Conservation (phyloP, 2,888 invertebrate genomes). For the Drosophila rubida region DNA sequence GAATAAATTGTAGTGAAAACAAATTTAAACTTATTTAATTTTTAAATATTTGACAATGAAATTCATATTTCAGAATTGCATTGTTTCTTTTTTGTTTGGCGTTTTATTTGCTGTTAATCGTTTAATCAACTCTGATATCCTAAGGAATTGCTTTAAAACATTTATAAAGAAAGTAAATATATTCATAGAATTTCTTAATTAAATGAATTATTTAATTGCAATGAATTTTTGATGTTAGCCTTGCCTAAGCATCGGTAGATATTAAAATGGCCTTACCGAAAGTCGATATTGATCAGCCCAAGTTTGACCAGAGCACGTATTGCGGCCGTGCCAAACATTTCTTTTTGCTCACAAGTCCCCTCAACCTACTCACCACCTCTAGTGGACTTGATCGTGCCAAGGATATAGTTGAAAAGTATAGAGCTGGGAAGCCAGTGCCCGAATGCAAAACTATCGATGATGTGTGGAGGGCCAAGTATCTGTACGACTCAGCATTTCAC, state of each 20-base stretch:
- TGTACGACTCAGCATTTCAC: slow-evolving; percentile 99
- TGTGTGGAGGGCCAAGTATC: slow-evolving; percentile 95
- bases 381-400: slow-evolving; percentile 90
- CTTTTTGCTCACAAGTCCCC: slow-evolving; percentile 95
- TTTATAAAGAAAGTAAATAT: too few relatives aligned
- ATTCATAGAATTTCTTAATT: too few relatives aligned
- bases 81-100: too few relatives aligned
- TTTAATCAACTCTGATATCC: too few relatives aligned
- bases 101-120: too few relatives aligned
- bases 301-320: slow-evolving; percentile 96
- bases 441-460: slow-evolving; percentile 90
- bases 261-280: slow-evolving; percentile 54
- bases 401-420: slow-evolving; percentile 91
- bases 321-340: slow-evolving; percentile 96
- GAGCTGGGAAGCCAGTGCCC: slow-evolving; percentile 86
- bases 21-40: too few relatives aligned
- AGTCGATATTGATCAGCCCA: slow-evolving; percentile 89
- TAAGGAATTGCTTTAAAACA: too few relatives aligned
- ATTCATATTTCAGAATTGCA: not conserved
- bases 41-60: not conserved
- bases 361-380: slow-evolving; percentile 92
- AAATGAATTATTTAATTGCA: too few relatives aligned
- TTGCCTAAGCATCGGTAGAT: too few relatives aligned
- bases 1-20: not conserved
- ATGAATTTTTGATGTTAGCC: too few relatives aligned